phyloP scores from a whole-genome alignment of 2,888 invertebrate genomes.

The Empis stercorea region DNA sequence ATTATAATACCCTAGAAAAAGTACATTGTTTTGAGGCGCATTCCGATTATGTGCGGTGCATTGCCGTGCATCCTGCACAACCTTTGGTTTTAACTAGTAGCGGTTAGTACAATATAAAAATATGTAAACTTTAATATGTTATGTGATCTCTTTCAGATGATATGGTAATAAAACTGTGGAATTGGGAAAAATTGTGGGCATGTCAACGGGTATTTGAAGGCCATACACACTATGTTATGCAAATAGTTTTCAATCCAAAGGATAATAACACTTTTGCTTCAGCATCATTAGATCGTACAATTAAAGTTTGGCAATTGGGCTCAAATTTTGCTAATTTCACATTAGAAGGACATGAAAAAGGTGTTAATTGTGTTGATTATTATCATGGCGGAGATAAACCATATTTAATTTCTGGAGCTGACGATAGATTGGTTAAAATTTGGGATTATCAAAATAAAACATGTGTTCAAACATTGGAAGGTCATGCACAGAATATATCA shows the following conservation, averaged over 20 bases:
- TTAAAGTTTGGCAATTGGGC: slow-evolving; percentile 98
- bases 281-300: slow-evolving; percentile 93
- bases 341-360: slow-evolving; percentile 94
- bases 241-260: slow-evolving; percentile 97
- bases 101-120: slow-evolving; percentile 46
- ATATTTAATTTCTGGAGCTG: slow-evolving; percentile 96
- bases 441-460: slow-evolving; percentile 99
- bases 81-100: slow-evolving; percentile 93
- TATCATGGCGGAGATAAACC: slow-evolving; percentile 99
- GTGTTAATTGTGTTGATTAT: slow-evolving; percentile 98
- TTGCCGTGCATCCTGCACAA: slow-evolving; percentile 94
- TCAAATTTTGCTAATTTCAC: slow-evolving; percentile 97
- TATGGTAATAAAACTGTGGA: slow-evolving; percentile 97
- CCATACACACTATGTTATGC: slow-evolving; percentile 99
- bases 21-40: slow-evolving; percentile 96
- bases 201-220: slow-evolving; percentile 99
- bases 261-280: slow-evolving; percentile 99
- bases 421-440: slow-evolving; percentile 94
- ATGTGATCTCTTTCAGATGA: slow-evolving; percentile 57
- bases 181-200: slow-evolving; percentile 98
- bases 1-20: slow-evolving; percentile 95
- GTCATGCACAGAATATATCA: slow-evolving; percentile 93
- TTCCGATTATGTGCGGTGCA: slow-evolving; percentile 93
- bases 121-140: too few relatives aligned
- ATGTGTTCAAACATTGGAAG: slow-evolving; percentile 95